Conservation (phyloP, 2,888 invertebrate species). For the Drosophila robusta region DNA sequence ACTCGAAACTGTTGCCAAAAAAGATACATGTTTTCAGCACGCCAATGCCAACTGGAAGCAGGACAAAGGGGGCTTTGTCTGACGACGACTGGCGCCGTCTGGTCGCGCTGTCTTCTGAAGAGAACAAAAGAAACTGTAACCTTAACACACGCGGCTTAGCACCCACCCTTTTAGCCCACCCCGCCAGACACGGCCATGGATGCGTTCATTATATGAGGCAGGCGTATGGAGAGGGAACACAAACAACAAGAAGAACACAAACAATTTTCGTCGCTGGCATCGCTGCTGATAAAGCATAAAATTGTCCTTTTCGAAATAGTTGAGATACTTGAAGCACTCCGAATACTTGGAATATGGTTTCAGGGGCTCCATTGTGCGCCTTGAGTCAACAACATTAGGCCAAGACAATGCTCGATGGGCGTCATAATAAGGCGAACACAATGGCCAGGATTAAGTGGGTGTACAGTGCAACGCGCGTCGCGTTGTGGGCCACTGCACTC, state of each 20-base stretch:
- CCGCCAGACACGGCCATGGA: constrained; percentile 14
- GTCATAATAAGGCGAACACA: constrained; percentile 72
- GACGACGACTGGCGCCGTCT: constrained; percentile 69
- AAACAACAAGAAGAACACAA: constrained; percentile 47
- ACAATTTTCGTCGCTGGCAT: constrained; percentile 51
- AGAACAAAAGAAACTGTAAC: constrained; percentile 65
- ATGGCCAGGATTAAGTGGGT: constrained; percentile 76
- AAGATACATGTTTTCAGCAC: constrained; percentile 6
- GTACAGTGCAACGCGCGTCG: constrained; percentile 60
- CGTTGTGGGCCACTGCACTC: constrained; percentile 18
- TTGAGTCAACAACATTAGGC: constrained; percentile 64
- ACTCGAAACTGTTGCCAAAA: constrained; percentile 60
- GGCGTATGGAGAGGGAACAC: constrained; percentile 12
- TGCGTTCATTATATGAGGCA: constrained; percentile 53
- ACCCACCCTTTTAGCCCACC: constrained; percentile 3
- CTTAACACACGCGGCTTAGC: constrained; percentile 65
- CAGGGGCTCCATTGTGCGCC: constrained; percentile 20
- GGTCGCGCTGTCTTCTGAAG: constrained; percentile 48
- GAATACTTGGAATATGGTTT: constrained; percentile 14
- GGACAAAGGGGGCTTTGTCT: constrained; percentile 26
- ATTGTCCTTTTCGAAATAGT: constrained; percentile 25
- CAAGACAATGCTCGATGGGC: constrained; percentile 60
- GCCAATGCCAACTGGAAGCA: constrained; percentile 13
- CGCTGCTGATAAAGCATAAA: constrained; percentile 49
- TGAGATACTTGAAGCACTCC: constrained; percentile 22